Percentiles rank a stretch among this genome's conserved stretches.
phyloP scores from a whole-genome alignment of 2,113 vertebrate genomes.

The Phainopepla nitens region DNA sequence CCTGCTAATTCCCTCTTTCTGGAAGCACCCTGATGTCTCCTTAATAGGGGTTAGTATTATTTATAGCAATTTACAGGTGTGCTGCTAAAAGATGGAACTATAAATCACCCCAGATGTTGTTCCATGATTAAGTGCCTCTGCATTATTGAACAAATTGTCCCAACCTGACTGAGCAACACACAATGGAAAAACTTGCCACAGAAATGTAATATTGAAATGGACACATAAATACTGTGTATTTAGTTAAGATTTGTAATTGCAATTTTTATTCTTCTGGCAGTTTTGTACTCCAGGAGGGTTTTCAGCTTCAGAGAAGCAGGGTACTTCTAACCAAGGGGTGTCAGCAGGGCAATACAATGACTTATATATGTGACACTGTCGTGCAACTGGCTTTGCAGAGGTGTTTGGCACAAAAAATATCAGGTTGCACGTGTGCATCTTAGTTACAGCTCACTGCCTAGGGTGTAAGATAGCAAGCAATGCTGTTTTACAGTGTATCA shows the following conservation, averaged over 20 bases:
- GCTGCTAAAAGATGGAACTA: background rate
- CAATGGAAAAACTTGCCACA: background rate
- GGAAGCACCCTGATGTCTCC: slow-evolving; percentile 20
- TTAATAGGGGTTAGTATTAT: background rate
- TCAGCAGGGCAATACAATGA: background rate
- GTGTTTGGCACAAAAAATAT: background rate
- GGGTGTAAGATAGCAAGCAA: background rate
- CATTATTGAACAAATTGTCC: slow-evolving; percentile 29
- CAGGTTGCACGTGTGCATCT: rapidly evolving
- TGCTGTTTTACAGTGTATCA: background rate
- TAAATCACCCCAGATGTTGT: background rate
- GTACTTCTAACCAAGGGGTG: background rate
- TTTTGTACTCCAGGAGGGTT: background rate
- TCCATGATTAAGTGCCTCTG: background rate
- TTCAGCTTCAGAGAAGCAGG: background rate
- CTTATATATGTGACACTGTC: background rate
- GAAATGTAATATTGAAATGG: background rate
- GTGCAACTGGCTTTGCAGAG: background rate
- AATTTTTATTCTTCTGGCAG: background rate
- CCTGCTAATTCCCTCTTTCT: background rate
- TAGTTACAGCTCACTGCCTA: background rate
- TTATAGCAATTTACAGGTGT: slow-evolving; percentile 17
- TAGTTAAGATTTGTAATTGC: background rate
- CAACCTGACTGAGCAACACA: background rate
- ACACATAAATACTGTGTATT: rapidly evolving